These are phyloP conservation scores for Phalangium opilio DNA, from an alignment of 2,888 invertebrate genomes.

Conservation along the genomic window DNA sequence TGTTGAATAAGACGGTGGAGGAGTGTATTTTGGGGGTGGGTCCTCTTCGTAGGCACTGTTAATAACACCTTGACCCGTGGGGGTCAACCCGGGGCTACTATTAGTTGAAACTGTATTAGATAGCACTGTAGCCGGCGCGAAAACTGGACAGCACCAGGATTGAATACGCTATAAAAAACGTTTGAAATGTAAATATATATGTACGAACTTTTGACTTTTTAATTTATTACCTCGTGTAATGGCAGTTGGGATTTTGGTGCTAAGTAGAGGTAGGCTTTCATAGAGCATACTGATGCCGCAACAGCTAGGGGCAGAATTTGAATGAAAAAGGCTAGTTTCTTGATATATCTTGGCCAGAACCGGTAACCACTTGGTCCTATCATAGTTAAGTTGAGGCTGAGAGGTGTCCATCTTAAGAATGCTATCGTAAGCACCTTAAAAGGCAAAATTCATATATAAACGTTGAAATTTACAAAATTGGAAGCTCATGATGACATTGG, in stretches of 20 bases:
- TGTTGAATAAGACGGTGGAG: conserved; percentile 80
- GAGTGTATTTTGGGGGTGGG: conserved; percentile 83
- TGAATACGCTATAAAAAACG: background rate
- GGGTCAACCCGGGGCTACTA: background rate
- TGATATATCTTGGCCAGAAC: background rate
- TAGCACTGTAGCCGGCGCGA: background rate
- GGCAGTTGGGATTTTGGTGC: background rate
- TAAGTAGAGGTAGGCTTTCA: background rate
- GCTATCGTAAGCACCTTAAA: too few species aligned
- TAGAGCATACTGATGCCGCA: background rate
- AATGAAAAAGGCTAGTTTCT: background rate
- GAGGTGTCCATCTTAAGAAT: too few species aligned
- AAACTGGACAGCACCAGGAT: background rate
- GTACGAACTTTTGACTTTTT: background rate
- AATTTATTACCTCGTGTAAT: background rate
- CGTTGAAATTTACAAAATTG: too few species aligned
- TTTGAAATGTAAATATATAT: background rate
- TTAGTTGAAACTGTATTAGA: background rate
- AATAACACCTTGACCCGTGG: background rate
- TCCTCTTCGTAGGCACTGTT: conserved; percentile 33
- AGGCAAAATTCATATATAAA: too few species aligned
- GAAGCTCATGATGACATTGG: too few species aligned
- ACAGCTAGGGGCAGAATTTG: background rate
- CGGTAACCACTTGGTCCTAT: background rate
- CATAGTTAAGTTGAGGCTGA: too few species aligned